Base-by-base conservation (phyloP, 2,888 invertebrate genomes). In the Lochmaea crataegi region DNA sequence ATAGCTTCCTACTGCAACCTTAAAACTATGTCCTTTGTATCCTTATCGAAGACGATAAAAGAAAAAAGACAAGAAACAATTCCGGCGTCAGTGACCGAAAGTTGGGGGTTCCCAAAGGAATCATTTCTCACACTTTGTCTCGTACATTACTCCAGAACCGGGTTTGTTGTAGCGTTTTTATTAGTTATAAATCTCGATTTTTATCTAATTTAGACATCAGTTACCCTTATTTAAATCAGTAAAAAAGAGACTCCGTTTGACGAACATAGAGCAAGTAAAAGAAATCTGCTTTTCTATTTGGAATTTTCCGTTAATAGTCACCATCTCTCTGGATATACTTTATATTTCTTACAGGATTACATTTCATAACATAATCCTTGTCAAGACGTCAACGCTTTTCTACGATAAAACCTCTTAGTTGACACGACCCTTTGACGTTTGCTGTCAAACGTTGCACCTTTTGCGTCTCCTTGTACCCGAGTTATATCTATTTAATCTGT, bases 371-470 rank as follows among this genome's bases (percentile, higher is more conserved):
- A 41, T 69, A 69, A 69, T 69, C 69, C 61, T 10, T 42, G 41
- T 51, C 69, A 69, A 69, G 69, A 63, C 51, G 69, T 69, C 69
- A 16, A 42, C 42, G 41, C 61, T 38, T 63, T 51, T 26, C 41
- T 32, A 53, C 63, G 26, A 18, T 51, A 41, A 16, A 61, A 56
- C 63, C 53, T 63, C 63, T 53, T 56, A 12, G 63, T 26, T 58
- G 48, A 60, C 41, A 42, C 41, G 63, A 63, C 38, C 16, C 61
- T 56, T 63, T 69, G 69, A 69, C 69, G 51, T 38, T 63, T 53
- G 63, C 69, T 69, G 69, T 63, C 69, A 69, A 63, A 63, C 14
- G 56, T n/a, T 57, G 56, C 66, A 57, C 66, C 66, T 63, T 63
- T 16, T 22, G 10, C 42, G 61, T 63, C 42, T 18, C 42, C 32